phyloP scores from a whole-genome alignment of 2,888 invertebrate genomes.

The Morpho achilles region DNA sequence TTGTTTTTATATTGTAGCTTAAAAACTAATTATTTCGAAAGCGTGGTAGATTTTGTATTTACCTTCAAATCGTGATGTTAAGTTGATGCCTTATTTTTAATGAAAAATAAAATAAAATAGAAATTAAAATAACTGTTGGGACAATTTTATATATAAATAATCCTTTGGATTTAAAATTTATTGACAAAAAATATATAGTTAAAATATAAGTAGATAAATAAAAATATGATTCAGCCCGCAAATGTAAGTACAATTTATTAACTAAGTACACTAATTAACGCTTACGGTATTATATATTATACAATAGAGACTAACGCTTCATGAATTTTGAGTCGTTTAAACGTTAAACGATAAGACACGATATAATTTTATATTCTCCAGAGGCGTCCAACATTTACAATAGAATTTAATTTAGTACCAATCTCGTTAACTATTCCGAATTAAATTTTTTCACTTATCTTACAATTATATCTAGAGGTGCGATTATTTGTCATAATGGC shows the following conservation, averaged over 20 bases:
- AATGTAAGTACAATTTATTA: conserved; percentile 18
- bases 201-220: conserved; percentile 19
- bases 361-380: conserved; percentile 21
- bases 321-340: conserved; percentile 20
- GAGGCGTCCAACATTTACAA: conserved; percentile 31
- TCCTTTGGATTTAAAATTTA: conserved; percentile 12
- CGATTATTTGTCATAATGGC: neutral
- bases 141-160: conserved; percentile 1
- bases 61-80: too few relatives aligned
- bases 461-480: conserved; percentile 18
- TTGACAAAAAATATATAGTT: conserved; percentile 6
- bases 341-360: conserved; percentile 25
- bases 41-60: too few relatives aligned
- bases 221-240: conserved; percentile 11
- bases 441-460: conserved; percentile 24
- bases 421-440: conserved; percentile 22
- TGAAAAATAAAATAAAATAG: too few relatives aligned
- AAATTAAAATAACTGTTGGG: too few relatives aligned
- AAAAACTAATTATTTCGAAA: too few relatives aligned
- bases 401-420: conserved; percentile 32
- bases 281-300: conserved; percentile 15
- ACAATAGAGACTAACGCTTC: conserved; percentile 7
- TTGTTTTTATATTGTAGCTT: too few relatives aligned
- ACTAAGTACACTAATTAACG: conserved; percentile 23
- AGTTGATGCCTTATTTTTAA: too few relatives aligned